A percentile compares a stretch with the other conserved stretches of the same genome.
Conservation (phyloP, 2,113 vertebrate genomes). For the Geococcyx californianus region DNA sequence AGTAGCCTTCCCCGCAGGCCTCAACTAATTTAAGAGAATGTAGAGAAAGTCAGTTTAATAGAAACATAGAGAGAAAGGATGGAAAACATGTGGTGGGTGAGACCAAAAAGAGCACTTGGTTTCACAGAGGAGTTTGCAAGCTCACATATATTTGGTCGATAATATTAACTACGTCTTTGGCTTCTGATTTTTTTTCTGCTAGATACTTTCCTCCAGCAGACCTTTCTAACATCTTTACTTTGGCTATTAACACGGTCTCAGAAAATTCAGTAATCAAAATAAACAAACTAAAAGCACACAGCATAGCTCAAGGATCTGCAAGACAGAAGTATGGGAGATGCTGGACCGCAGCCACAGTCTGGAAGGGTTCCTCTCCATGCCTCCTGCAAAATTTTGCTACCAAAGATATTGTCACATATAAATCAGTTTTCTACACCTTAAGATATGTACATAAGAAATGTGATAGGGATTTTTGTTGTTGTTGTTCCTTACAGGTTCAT, state of each 20-base stretch:
- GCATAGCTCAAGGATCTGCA: not conserved
- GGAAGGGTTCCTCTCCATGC: not conserved
- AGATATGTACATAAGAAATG: not conserved
- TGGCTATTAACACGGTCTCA: not conserved
- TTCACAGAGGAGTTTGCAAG: not conserved
- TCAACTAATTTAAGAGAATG: not conserved
- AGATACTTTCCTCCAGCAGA: not conserved
- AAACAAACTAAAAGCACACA: no score
- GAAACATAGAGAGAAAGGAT: not conserved
- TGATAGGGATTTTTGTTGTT: not conserved
- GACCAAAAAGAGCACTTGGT: not conserved
- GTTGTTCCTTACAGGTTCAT: not conserved
- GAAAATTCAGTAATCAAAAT: not conserved
- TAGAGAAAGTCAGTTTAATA: not conserved
- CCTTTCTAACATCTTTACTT: not conserved
- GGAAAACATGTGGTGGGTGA: not conserved
- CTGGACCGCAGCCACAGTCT: not conserved
- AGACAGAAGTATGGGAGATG: not conserved
- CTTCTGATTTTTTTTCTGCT: not conserved
- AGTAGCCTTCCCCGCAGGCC: not conserved
- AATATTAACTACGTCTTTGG: no score
- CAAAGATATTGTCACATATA: not conserved
- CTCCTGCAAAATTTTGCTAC: not conserved
- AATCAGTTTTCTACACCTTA: not conserved
- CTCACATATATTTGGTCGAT: not conserved